A percentile compares a stretch with the other conserved stretches of the same genome.
phyloP scores from a whole-genome alignment of 53 echinoderm and acorn worm genomes.

The Patiria pectinifera region DNA sequence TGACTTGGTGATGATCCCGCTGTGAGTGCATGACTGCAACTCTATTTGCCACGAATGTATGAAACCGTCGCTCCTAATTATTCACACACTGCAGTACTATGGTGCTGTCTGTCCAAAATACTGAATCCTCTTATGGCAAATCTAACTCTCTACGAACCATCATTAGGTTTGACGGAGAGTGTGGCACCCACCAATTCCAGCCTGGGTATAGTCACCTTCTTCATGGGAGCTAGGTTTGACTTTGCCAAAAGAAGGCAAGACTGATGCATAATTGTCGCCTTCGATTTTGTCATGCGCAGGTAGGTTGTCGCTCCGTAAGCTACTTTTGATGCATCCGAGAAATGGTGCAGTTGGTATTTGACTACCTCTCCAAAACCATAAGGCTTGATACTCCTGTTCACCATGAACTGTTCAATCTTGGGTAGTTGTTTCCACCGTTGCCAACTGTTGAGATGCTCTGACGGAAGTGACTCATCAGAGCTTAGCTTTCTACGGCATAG shows the following conservation, averaged over 20 bases:
- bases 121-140: constrained; percentile 54
- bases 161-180: constrained; percentile 62
- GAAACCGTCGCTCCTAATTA: constrained; percentile 47
- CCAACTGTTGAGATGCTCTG: no score
- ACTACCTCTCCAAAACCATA: no score
- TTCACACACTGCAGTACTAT: constrained; percentile 65
- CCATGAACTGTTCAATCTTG: no score
- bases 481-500: constrained; percentile 53
- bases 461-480: constrained; percentile 68
- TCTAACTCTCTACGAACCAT: constrained; percentile 70
- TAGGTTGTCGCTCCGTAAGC: no score
- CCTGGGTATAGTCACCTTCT: constrained; percentile 69
- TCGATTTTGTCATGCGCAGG: no score
- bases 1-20: constrained; percentile 28
- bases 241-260: background rate
- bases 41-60: constrained; percentile 66
- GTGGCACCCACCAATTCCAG: constrained; percentile 70
- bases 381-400: no score
- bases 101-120: constrained; percentile 67
- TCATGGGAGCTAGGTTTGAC: constrained; percentile 65
- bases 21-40: constrained; percentile 50
- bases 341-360: no score
- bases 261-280: no score
- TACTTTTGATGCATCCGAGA: no score
- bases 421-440: no score